Base-by-base conservation (phyloP, 2,888 invertebrate species). In the Schrankia costaestrigalis region DNA sequence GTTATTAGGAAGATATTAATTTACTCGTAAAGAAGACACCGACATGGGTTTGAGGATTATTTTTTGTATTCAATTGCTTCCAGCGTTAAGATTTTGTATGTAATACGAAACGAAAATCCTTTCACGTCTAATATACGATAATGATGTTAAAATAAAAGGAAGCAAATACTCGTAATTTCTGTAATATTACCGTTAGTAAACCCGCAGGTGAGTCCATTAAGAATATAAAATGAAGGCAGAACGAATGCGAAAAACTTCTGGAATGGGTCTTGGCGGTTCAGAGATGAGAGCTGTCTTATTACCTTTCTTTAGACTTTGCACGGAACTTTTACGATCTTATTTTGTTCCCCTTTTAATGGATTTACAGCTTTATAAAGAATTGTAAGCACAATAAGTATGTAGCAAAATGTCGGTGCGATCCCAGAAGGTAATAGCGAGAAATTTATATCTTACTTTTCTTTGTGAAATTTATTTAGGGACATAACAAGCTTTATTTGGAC, bases 171-270 rank as follows among this genome's bases (percentile, higher is more conserved):
- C 51, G 53, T 60, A 58, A 61, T 60, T 60, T 58, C 54, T 54
- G 57, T 50, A 50, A 57, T 47, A 60, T 62, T 57, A 58, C 50
- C n/a, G n/a, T n/a, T n/a, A n/a, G 50, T 46, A 55, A 54, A 59
- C 56, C 55, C 49, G 60, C 64, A 66, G 69, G 70, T 69, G 63
- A 73, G 65, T 72, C 75, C 73, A 76, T 73, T 78, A 75, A 60
- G 70, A 75, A 72, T 70, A 74, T 74, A 70, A 76, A 78, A 71
- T 68, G 68, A 63, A 66, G 63, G 62, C 51, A 55, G 57, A 63
- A 62, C 56, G 63, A 70, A 71, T 71, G 68, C 64, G 70, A 60
- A 67, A 73, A 77, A 75, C 60, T 72, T 75, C 54, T 63, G 57
- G 55, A 70, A 73, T 70, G 65, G 62, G 50, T 61, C 62, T 62